Evolutionary conservation across 2,888 invertebrate species (phyloP), one percentile per base, ranked within the genome.

Genomic region (Agrypnus murinus): DNA sequence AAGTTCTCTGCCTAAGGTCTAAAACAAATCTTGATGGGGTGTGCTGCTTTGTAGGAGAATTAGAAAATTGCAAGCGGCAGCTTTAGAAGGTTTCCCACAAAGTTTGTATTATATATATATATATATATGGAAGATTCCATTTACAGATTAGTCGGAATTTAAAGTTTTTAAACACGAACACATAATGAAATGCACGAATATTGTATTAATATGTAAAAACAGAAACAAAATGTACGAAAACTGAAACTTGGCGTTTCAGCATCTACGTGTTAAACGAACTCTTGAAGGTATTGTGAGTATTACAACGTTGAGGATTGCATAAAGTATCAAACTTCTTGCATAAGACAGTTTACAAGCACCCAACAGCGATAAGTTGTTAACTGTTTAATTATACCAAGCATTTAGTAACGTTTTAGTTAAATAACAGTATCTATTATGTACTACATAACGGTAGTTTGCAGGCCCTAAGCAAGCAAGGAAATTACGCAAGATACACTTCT

Each of bases 21-120:
- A 66, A 50, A 58, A 17, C 48, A 67, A 67, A 60, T 60, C 60
- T 67, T 60, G 48, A 60, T 34, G 60, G 48, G 31, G 40, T 25
- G 50, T 25, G 59, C 50, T 25, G 59, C 50, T 36, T 60, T 60
- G 60, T 57, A 43, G 57, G 25, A 25, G 53, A 43, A 58, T 65
- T 65, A 55, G 65, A 65, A 65, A 62, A 46, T 64, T 63, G 40
- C 53, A 25, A 25, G 8, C 34, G n/a, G 48, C 50, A 31, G 25
- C 50, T 31, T 50, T 25, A 25, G 31, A 31, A 50, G 15, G 34
- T n/a, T 25, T 32, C 36, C 14, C 55, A 15, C 32, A 55, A 25
- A 53, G 53, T 53, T 53, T 53, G 53, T 15, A 12, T 25, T 25
- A 25, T 15, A 36, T 36, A n/a, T n/a, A n/a, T n/a, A n/a, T n/a